Evolutionary conservation across 2,113 vertebrate genomes (phyloP).

Genomic region (Zapornia atra): DNA sequence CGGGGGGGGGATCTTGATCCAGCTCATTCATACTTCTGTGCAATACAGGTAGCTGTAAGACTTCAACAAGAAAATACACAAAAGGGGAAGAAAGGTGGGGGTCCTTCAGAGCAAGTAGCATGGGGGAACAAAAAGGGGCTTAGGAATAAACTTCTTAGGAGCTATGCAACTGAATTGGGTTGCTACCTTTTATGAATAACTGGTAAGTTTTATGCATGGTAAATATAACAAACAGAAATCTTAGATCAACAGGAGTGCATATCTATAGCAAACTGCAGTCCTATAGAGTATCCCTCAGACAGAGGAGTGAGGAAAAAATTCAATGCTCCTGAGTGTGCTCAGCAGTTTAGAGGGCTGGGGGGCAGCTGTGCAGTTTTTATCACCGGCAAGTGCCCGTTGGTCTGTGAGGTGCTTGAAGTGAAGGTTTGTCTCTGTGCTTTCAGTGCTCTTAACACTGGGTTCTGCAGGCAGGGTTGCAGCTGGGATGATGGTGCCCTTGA

Average conservation of each 20-base stretch:
- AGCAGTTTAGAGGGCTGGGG: background rate
- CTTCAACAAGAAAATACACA: background rate
- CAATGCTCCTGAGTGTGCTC: background rate
- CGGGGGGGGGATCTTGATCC: background rate
- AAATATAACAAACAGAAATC: background rate
- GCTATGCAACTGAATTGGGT: background rate
- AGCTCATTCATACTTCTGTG: background rate
- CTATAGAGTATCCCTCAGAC: background rate
- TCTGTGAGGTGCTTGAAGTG: background rate
- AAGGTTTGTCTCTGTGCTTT: background rate
- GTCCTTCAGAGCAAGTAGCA: background rate
- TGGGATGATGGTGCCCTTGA: background rate
- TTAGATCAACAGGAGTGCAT: background rate
- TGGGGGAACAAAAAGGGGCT: background rate
- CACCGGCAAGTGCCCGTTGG: fast-evolving
- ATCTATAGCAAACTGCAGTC: background rate
- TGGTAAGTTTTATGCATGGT: background rate
- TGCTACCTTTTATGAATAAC: background rate
- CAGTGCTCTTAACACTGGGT: background rate
- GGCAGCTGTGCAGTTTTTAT: background rate
- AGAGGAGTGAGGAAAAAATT: background rate
- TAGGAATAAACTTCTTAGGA: background rate
- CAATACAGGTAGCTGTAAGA: background rate
- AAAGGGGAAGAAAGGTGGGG: background rate
- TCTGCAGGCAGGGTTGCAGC: background rate